These are phyloP conservation scores for Leucoptera coffeella DNA, from an alignment of 2,888 invertebrate species.

Conservation along the genomic window DNA sequence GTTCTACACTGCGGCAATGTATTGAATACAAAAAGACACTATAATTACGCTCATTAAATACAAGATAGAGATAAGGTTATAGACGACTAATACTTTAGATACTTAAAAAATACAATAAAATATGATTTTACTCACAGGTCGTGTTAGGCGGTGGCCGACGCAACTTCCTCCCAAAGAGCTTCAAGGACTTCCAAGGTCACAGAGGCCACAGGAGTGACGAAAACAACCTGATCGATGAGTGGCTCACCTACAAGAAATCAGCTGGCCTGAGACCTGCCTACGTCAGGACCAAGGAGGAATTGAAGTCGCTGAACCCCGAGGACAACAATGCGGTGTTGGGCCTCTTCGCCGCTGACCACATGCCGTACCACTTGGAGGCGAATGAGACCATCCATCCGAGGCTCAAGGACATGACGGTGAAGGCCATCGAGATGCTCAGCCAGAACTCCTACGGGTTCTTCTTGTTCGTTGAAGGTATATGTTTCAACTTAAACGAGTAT, in stretches of 20 bases:
- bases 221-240: constrained; percentile 60
- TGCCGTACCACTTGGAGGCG: constrained; percentile 65
- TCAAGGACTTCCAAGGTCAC: constrained; percentile 40
- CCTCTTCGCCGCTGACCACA: constrained; percentile 58
- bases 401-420: constrained; percentile 73
- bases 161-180: constrained; percentile 54
- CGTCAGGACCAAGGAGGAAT: constrained; percentile 49
- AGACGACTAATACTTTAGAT: no score
- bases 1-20: no score
- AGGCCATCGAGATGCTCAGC: constrained; percentile 65
- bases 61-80: no score
- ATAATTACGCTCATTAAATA: no score
- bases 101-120: no score
- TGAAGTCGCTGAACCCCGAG: constrained; percentile 27
- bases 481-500: no score
- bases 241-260: constrained; percentile 47
- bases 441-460: constrained; percentile 65
- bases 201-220: constrained; percentile 52
- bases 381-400: constrained; percentile 53
- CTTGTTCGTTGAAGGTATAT: constrained; percentile 66
- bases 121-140: no score
- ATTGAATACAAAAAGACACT: no score
- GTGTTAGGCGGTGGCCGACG: constrained; percentile 72
- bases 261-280: constrained; percentile 31
- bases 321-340: constrained; percentile 58